Base-by-base conservation (phyloP, 2,888 invertebrate genomes). In the Esperia sulphurella region DNA sequence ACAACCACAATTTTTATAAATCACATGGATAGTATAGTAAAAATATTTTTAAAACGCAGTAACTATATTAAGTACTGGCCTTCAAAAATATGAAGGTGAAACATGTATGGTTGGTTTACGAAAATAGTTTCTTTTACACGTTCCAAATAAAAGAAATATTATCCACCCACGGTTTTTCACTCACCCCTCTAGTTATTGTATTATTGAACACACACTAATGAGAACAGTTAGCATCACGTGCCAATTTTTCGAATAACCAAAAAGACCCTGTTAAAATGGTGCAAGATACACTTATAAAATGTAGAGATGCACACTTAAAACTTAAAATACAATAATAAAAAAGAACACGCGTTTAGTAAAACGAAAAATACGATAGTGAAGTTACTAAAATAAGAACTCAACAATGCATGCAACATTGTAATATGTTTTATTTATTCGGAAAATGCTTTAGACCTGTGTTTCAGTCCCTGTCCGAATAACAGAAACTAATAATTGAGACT, bases 231-330 rank as follows among this genome's bases (percentile, higher is more conserved):
- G 71, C 68, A 61, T 53, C 75, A 80, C 80, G 73, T 68, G 79
- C 63, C 75, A 65, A 65, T 75, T 79, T 79, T 78, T 74, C 71
- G 35, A 45, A 65, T 61, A 70, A 79, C 68, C 76, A 81, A 85
- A 85, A 80, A 75, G 76, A 84, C 86, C 85, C 86, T 85, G 85
- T 79, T 65, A 69, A 53, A 59, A 61, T 59, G 52, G 52, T 71
- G 67, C 62, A 67, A 65, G 65, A 64, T 68, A 71, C 53, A 63
- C 51, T 55, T 57, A 63, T 41, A 55, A 65, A 57, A 68, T 45
- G 65, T 72, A 68, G 54, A 61, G 57, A 61, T 60, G 68, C 65
- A 71, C 65, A 72, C 65, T 60, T 64, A 50, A 47, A 57, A 63
- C 61, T 64, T 57, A 64, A 38, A 59, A 50, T 50, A 58, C 54